phyloP scores from a whole-genome alignment of 1,140 invertebrate genomes.

The Ephestia elutella region DNA sequence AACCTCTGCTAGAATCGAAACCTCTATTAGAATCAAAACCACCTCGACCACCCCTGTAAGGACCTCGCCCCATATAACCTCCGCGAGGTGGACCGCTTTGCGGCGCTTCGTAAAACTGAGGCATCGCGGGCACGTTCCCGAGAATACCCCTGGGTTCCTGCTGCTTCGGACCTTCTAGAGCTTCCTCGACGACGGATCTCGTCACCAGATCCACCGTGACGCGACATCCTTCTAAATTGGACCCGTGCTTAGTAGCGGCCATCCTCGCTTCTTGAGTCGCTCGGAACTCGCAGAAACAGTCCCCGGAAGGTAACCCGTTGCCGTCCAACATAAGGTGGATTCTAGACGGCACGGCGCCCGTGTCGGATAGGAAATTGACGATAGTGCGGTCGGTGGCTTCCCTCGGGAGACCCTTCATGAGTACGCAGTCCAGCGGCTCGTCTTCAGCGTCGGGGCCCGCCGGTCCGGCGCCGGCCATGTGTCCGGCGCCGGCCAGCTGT shows the following conservation, averaged over 20 bases:
- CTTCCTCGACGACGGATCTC: slow-evolving; percentile 69
- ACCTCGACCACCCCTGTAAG: slow-evolving; percentile 51
- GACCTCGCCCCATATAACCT: slow-evolving; percentile 36
- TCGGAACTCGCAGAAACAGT: slow-evolving; percentile 90
- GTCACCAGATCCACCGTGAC: slow-evolving; percentile 81
- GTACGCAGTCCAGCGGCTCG: slow-evolving; percentile 77
- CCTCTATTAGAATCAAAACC: slow-evolving; percentile 33
- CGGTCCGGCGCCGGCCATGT: slow-evolving; percentile 11
- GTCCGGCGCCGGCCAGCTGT: slow-evolving; percentile 23
- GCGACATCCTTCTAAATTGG: slow-evolving; percentile 78
- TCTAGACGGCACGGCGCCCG: slow-evolving; percentile 82
- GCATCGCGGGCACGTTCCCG: slow-evolving; percentile 25
- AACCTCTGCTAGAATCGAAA: slow-evolving; percentile 37
- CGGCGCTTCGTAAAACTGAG: slow-evolving; percentile 36
- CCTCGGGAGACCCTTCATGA: slow-evolving; percentile 84
- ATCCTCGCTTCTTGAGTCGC: slow-evolving; percentile 79
- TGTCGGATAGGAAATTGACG: slow-evolving; percentile 85
- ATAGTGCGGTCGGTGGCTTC: slow-evolving; percentile 85
- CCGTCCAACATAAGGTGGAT: slow-evolving; percentile 86
- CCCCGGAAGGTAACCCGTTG: slow-evolving; percentile 81
- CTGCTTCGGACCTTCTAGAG: slow-evolving; percentile 52
- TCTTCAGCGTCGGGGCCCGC: slow-evolving; percentile 38
- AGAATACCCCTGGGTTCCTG: slow-evolving; percentile 16
- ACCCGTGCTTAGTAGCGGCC: slow-evolving; percentile 82
- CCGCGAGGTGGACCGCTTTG: slow-evolving; percentile 18